Base-by-base conservation (phyloP, 1,140 invertebrate genomes). In the Drosophila jambulina region DNA sequence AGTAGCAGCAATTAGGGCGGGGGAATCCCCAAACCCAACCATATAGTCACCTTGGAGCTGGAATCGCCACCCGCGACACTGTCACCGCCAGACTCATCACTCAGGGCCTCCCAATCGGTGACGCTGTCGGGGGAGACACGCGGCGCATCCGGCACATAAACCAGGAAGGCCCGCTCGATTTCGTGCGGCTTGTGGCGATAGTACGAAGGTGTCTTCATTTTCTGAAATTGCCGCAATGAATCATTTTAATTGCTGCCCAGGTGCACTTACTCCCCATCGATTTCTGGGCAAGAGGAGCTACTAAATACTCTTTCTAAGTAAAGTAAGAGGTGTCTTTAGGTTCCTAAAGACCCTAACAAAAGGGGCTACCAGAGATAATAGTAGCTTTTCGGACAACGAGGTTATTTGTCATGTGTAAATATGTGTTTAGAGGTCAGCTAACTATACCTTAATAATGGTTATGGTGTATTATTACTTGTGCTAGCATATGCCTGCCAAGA, bases 191-290 rank as follows among this genome's bases (percentile, higher is more conserved):
- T 96, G 68, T 95, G 96, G 78, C 94, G 94, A 82, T 98, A 98
- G 91, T 96, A 97, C 5, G 94, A 95, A 2, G 97, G 94, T 8
- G 96, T 95, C 94, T 96, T 97, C 91, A 96, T 96, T 95, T 95
- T 97, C 97, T 98, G 40, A 27, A 78, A 75, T 77, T 58, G 51
- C 45, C 32, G 4, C 77, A 58, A 75, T 75, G 61, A 79, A 79
- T 72, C 56, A 79, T 78, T 90, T 81, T 75, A 90, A 90, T 85
- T 78, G 68, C 42, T 49, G 29, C 3, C n/a, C 46, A 2, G 43
- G 19, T 8, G 21, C 17, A 34, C 60, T 46, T 17, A 34, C 19
- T 32, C 8, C 25, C 23, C 15, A 25, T 21, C 51, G 9, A 38
- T 49, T 42, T 43, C 5, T 17, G 43, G 17, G 4, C 5, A 19